Evolutionary conservation across 2,888 invertebrate genomes (phyloP).

Genomic region (Stomorhina lunata): DNA sequence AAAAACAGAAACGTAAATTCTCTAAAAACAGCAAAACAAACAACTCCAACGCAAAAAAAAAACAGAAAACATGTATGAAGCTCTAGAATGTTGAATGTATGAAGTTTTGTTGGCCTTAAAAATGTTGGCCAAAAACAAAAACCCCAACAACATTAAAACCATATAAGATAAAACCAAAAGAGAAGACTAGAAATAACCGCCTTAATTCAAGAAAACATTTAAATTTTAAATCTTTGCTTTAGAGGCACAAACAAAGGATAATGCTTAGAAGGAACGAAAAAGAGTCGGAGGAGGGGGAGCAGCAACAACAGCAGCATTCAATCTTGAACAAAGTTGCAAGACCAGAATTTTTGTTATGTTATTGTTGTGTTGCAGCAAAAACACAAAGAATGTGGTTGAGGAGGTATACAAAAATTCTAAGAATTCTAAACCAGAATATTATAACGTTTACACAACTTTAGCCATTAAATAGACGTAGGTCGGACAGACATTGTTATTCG

Average conservation of each 20-base stretch:
- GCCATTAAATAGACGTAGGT: too few relatives aligned
- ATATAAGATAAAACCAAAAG: background rate
- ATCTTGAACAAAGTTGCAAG: background rate
- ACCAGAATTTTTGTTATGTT: slow-evolving; percentile 38
- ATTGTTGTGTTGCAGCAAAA: slow-evolving; percentile 3
- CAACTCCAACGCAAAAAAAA: slow-evolving; percentile 40
- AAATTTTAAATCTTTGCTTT: background rate
- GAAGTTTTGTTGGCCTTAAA: background rate
- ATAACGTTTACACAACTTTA: slow-evolving; percentile 39
- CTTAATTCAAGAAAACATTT: slow-evolving; percentile 19
- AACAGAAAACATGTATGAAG: too few relatives aligned
- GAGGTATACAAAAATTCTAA: slow-evolving; percentile 58
- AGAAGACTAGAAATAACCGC: slow-evolving; percentile 3
- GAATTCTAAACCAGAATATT: slow-evolving; percentile 61
- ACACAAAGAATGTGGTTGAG: slow-evolving; percentile 50
- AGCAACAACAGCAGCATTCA: background rate
- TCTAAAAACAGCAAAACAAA: slow-evolving; percentile 16
- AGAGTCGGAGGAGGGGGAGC: slow-evolving; percentile 26
- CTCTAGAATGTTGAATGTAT: background rate
- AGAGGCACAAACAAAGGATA: background rate
- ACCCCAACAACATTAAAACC: background rate
- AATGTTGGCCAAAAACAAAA: slow-evolving; percentile 9
- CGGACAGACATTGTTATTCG: background rate
- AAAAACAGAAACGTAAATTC: too few relatives aligned
- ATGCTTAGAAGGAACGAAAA: background rate